A percentile compares a stretch with the other conserved stretches of the same genome.
Evolutionary conservation across 2,113 vertebrate genomes (phyloP).

Genomic region (Hiodon alosoides): DNA sequence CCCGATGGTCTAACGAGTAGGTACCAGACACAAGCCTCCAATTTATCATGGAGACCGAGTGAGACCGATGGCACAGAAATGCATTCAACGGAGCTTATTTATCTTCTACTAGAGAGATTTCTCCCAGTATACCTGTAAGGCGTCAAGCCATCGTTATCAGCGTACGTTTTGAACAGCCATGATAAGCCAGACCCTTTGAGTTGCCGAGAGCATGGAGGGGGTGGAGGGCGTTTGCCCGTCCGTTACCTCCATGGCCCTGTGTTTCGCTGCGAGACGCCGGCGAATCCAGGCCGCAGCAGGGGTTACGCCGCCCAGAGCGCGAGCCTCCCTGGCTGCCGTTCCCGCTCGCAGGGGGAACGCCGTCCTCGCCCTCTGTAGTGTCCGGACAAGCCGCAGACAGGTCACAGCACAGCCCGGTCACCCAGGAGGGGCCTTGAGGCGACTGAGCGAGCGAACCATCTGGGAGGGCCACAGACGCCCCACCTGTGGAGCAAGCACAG

Average conservation of each 20-base stretch:
- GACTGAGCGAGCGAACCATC: conserved; percentile 22
- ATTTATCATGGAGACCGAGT: neutral
- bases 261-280: neutral
- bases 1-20: neutral
- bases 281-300: neutral
- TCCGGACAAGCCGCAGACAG: conserved; percentile 28
- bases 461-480: neutral
- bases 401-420: conserved; percentile 57
- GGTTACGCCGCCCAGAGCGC: neutral
- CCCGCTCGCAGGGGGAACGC: neutral
- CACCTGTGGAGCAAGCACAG: conserved; percentile 20
- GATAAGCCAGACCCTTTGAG: neutral
- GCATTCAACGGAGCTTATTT: neutral
- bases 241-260: conserved; percentile 6
- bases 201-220: neutral
- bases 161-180: neutral
- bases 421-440: conserved; percentile 50
- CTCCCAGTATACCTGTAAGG: neutral
- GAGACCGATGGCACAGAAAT: no score
- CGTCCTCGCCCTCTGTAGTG: neutral
- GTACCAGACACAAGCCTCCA: neutral
- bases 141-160: neutral
- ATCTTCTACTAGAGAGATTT: neutral
- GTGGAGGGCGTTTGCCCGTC: no score
- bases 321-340: conserved; percentile 2